Evolutionary conservation across 1,140 invertebrate species (phyloP).

Genomic region (Micrasema longulum): DNA sequence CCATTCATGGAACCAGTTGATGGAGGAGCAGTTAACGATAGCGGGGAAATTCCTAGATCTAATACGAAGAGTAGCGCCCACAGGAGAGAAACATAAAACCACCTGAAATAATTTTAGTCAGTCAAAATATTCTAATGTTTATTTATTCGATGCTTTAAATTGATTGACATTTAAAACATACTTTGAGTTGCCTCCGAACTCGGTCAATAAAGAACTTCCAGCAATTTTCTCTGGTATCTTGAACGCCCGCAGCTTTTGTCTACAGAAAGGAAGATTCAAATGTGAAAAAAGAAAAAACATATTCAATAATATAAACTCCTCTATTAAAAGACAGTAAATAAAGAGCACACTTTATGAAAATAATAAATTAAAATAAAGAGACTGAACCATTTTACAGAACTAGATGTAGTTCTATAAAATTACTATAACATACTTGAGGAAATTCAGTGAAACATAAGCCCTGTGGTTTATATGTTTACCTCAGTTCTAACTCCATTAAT

Average conservation of each 20-base stretch:
- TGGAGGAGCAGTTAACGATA: slow-evolving; percentile 92
- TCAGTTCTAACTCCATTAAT: slow-evolving; percentile 85
- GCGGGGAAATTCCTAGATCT: slow-evolving; percentile 93
- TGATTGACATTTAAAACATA: slow-evolving; percentile 49
- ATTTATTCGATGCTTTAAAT: neutral
- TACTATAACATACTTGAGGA: no score
- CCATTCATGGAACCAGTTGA: slow-evolving; percentile 98
- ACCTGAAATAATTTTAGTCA: slow-evolving; percentile 60
- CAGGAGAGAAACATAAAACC: slow-evolving; percentile 93
- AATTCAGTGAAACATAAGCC: no score
- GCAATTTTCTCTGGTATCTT: slow-evolving; percentile 92
- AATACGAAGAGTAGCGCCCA: slow-evolving; percentile 85
- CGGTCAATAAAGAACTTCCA: slow-evolving; percentile 96
- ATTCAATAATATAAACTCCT: no score
- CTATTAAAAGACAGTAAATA: no score
- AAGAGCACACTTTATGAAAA: no score
- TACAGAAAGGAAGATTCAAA: no score
- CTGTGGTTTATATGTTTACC: no score
- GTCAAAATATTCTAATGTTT: neutral
- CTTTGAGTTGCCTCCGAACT: slow-evolving; percentile 80
- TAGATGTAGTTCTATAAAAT: no score
- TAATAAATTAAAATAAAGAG: no score
- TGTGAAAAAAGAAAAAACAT: no score
- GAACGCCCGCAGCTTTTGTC: slow-evolving; percentile 81
- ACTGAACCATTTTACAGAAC: no score